Percentiles rank a stretch among this genome's conserved stretches.
Evolutionary conservation across 1,140 invertebrate genomes (phyloP).

Genomic region (Hylaeus volcanicus): DNA sequence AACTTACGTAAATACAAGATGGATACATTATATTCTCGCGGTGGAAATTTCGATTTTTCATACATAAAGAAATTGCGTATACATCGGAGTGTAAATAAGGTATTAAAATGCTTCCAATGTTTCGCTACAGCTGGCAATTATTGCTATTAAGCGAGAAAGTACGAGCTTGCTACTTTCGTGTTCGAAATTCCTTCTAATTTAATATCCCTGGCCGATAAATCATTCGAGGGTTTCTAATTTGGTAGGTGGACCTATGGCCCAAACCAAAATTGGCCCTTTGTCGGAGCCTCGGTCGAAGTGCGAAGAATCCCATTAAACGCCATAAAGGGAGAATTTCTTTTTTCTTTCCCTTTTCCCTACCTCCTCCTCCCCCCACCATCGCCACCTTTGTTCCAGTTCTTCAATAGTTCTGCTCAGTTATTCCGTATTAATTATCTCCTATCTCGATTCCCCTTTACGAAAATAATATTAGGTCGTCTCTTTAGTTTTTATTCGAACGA

Average conservation of each 20-base stretch:
- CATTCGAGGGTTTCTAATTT: slow-evolving; percentile 43
- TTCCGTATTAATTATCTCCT: slow-evolving; percentile 36
- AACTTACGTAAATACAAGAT: no score
- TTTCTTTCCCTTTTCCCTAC: not conserved
- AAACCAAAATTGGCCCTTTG: slow-evolving; percentile 44
- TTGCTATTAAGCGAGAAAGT: slow-evolving; percentile 27
- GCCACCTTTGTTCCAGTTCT: not conserved
- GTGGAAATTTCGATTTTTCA: no score
- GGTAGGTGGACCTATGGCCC: slow-evolving; percentile 40
- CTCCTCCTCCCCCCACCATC: not conserved
- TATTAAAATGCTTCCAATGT: slow-evolving; percentile 20
- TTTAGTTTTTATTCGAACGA: not conserved
- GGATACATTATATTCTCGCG: no score
- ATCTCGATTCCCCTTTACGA: slow-evolving; percentile 1
- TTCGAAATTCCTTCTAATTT: slow-evolving; percentile 46
- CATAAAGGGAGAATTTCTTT: slow-evolving; percentile 42
- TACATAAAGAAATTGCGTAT: not conserved
- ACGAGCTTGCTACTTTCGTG: slow-evolving; percentile 34
- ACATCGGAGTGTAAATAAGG: slow-evolving; percentile 3
- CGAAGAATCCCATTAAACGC: slow-evolving; percentile 50
- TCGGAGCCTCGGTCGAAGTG: slow-evolving; percentile 35
- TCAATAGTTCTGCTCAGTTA: slow-evolving; percentile 29
- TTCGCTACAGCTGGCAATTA: slow-evolving; percentile 12
- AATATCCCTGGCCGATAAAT: slow-evolving; percentile 46
- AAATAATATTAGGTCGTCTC: not conserved